A percentile compares a stretch with the other conserved stretches of the same genome.
Evolutionary conservation across 2,888 invertebrate species (phyloP).

Genomic region (Willowsia nigromaculata): DNA sequence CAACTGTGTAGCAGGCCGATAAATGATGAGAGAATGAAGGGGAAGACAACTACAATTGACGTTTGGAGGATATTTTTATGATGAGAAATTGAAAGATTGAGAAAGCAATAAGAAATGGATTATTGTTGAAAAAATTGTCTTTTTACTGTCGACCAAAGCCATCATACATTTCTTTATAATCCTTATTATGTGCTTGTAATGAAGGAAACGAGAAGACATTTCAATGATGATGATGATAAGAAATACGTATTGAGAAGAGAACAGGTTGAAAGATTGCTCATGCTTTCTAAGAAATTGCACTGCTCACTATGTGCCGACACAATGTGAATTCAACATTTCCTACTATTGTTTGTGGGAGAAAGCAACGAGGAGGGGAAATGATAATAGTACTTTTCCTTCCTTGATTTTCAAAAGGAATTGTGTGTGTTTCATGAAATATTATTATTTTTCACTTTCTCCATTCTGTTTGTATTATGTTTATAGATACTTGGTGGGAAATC

Average conservation of each 20-base stretch:
- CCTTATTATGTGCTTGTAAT: conserved; percentile 10
- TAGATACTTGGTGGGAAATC: conserved; percentile 84
- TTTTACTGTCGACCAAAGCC: background rate
- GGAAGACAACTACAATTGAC: conserved; percentile 10
- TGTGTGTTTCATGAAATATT: background rate
- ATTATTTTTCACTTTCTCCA: conserved; percentile 35
- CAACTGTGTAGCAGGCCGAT: background rate
- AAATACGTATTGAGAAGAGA: background rate
- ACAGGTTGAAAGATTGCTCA: conserved; percentile 3
- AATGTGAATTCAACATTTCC: background rate
- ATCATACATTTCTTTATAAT: background rate
- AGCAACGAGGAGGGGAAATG: conserved; percentile 7
- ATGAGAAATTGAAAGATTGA: conserved; percentile 6
- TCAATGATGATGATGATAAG: background rate
- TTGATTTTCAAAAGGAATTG: conserved; percentile 27
- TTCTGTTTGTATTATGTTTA: conserved; percentile 60
- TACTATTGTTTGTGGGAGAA: background rate
- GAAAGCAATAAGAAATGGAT: conserved; percentile 37
- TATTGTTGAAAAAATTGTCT: conserved; percentile 24
- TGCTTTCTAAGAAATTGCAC: background rate
- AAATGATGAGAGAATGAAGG: conserved; percentile 20
- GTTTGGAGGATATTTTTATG: background rate
- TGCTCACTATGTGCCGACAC: background rate
- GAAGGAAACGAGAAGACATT: background rate
- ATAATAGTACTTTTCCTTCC: conserved; percentile 12